Conservation (phyloP, 2,888 invertebrate species). For the Apodemia duryi region DNA sequence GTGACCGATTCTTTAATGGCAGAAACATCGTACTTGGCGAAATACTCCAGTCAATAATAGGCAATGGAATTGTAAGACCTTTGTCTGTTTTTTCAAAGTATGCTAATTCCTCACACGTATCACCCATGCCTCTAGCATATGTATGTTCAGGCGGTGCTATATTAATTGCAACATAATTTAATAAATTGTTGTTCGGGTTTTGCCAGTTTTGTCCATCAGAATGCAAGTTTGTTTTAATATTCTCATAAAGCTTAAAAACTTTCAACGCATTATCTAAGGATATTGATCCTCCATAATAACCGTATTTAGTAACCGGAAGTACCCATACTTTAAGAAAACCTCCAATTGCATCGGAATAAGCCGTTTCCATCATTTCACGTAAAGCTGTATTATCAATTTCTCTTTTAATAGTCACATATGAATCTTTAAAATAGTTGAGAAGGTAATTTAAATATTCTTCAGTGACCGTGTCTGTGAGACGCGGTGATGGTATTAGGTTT, state of each 20-base stretch:
- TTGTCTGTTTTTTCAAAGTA: conserved; percentile 48
- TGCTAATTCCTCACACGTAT: conserved; percentile 50
- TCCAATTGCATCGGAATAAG: conserved; percentile 74
- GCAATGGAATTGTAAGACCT: conserved; percentile 70
- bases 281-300: conserved; percentile 82
- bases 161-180: conserved; percentile 45
- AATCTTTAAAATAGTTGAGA: conserved; percentile 46
- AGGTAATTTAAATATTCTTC: conserved; percentile 45
- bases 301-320: conserved; percentile 78
- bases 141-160: conserved; percentile 37
- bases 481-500: conserved; percentile 45
- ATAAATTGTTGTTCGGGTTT: conserved; percentile 39
- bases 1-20: conserved; percentile 69
- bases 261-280: conserved; percentile 74
- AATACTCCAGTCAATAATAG: conserved; percentile 77
- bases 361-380: conserved; percentile 46
- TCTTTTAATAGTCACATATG: conserved; percentile 44
- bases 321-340: conserved; percentile 81
- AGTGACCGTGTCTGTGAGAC: conserved; percentile 39
- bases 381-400: conserved; percentile 38
- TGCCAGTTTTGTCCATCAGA: conserved; percentile 82
- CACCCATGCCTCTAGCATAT: conserved; percentile 33
- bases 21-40: conserved; percentile 79
- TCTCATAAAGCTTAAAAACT: conserved; percentile 75
- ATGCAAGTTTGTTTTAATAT: conserved; percentile 75